Base-by-base conservation (phyloP, 2,797 vertebrate genomes). In the Luscinia megarhynchos region DNA sequence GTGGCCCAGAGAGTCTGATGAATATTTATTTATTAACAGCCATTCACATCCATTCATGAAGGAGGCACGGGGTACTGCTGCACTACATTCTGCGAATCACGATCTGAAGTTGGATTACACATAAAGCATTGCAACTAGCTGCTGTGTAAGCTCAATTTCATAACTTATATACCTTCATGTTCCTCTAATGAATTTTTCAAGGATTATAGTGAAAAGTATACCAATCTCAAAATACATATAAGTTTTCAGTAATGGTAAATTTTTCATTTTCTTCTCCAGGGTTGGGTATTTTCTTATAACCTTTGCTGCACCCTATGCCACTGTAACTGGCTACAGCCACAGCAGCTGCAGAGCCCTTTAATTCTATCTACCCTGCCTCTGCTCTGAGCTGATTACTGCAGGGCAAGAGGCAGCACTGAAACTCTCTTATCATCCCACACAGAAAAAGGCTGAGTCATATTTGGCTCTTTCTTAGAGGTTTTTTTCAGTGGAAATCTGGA, bases 391-490 rank as follows among this genome's bases (percentile, higher is more conserved):
- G 40, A 78, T 63, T 69, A 53, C 76, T 69, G 62, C 79, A 84
- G 46, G 79, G 82, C 82, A 75, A 87, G 54, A 84, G 55, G 72
- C 59, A 84, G 46, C 2, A 2, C 22, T 0, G 0, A 68, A 92
- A 89, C 59, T 54, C 87, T 51, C 82, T 70, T 51, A 66, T 29
- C 75, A 86, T 24, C 62, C 79, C 82, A 73, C 43, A 38, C 38
- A 74, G 54, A 67, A 91, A 92, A 94, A 57, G 40, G 51, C 80
- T 90, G 90, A 94, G 55, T 94, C 92, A 95, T 11, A 38, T 15
- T 1, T 6, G 1, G 23, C 24, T 85, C 54, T 90, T 80, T 27
- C 63, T 82, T 61, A 41, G 13, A 32, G 8, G 11, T 57, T 40
- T 73, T 19, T 57, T 54, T 11, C 58, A 66, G n/a, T 46, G 45